Evolutionary conservation across 2,113 vertebrate genomes (phyloP).

Genomic region (Chlorodrepanis virens): DNA sequence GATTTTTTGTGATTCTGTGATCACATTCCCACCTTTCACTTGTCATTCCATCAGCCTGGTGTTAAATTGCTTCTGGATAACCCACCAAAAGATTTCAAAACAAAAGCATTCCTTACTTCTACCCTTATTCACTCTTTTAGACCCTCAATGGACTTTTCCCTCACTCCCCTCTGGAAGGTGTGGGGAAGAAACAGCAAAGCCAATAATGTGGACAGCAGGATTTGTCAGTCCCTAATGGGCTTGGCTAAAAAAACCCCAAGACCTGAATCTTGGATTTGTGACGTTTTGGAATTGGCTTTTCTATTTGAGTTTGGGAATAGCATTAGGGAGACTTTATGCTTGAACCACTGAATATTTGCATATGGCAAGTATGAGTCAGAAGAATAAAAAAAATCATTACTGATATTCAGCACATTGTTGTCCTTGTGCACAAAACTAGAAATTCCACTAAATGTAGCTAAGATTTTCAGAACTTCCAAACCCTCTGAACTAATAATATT

Average conservation of each 20-base stretch:
- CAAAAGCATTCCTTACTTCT: background rate
- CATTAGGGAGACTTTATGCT: background rate
- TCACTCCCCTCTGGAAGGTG: background rate
- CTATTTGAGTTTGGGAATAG: background rate
- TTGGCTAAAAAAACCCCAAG: background rate
- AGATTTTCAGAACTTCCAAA: background rate
- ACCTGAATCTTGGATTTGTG: background rate
- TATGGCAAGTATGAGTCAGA: background rate
- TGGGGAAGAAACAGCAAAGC: background rate
- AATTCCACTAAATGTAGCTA: background rate
- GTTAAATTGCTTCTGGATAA: background rate
- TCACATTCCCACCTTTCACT: background rate
- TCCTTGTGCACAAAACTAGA: background rate
- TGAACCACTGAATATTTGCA: background rate
- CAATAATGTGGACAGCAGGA: background rate
- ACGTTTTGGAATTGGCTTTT: background rate
- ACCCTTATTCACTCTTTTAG: too few species aligned
- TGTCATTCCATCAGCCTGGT: background rate
- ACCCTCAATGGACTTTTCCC: background rate
- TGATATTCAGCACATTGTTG: background rate
- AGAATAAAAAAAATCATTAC: fast-evolving
- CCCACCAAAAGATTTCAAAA: background rate
- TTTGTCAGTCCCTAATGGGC: background rate
- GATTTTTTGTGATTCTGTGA: background rate
- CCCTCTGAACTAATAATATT: background rate